Conservation (phyloP, 2,113 vertebrate species). For the Empidonax alnorum region DNA sequence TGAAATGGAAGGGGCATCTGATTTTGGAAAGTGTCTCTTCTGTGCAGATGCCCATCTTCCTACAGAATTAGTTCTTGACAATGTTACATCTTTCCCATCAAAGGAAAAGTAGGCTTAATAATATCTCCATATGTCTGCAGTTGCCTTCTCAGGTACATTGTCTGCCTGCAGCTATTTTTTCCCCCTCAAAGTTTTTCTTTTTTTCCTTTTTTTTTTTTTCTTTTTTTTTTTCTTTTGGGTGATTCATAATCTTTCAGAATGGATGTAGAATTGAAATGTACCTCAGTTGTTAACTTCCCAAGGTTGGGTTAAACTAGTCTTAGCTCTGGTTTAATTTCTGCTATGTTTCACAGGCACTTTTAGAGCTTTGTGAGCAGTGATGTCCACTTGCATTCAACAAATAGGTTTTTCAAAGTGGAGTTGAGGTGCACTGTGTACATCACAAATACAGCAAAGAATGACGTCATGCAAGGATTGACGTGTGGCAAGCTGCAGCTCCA, state of each 20-base stretch:
- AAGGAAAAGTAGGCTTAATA: constrained; percentile 18
- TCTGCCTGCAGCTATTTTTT: constrained; percentile 24
- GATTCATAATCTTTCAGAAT: constrained; percentile 27
- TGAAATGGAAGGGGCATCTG: background rate
- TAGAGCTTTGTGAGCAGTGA: background rate
- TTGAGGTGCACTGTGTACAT: background rate
- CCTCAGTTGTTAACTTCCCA: background rate
- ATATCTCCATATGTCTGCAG: background rate
- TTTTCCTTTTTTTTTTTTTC: background rate
- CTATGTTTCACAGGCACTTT: background rate
- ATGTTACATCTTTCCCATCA: background rate
- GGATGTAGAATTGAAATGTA: background rate
- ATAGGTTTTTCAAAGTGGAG: background rate
- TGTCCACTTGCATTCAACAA: background rate
- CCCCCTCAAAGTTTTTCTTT: background rate
- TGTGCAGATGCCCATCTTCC: background rate
- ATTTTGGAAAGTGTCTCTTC: background rate
- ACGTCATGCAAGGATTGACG: background rate
- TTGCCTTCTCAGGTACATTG: constrained; percentile 38
- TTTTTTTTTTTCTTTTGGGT: background rate
- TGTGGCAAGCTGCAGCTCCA: background rate
- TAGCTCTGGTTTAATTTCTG: background rate
- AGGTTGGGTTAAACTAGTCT: background rate
- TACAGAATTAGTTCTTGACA: background rate
- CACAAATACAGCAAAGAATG: background rate